phyloP scores from a whole-genome alignment of 2,797 vertebrate species.

The Esox masquinongy region DNA sequence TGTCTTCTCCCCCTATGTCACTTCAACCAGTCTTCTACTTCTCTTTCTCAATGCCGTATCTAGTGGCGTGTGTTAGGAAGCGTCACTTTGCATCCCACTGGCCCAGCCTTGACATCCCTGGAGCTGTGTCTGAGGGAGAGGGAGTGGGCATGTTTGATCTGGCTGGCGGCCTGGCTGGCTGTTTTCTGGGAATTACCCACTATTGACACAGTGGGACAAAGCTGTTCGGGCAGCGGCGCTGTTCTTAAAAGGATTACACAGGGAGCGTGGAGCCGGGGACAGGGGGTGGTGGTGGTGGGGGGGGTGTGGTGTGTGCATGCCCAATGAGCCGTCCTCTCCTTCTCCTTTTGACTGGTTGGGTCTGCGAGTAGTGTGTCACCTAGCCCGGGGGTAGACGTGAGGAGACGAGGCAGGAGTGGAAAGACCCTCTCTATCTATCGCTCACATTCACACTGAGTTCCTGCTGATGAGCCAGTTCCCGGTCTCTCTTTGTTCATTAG shows the following conservation, averaged over 20 bases:
- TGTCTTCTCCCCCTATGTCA: neutral
- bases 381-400: conserved; percentile 41
- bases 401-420: conserved; percentile 24
- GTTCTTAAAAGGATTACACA: conserved; percentile 73
- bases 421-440: neutral
- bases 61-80: conserved; percentile 35
- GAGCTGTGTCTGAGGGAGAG: conserved; percentile 31
- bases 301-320: conserved; percentile 44
- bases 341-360: conserved; percentile 29
- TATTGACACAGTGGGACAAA: conserved; percentile 68
- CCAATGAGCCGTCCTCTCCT: conserved; percentile 41
- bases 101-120: conserved; percentile 29
- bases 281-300: conserved; percentile 36
- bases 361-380: conserved; percentile 40
- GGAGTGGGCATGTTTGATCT: conserved; percentile 25
- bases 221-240: conserved; percentile 46
- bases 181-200: conserved; percentile 64
- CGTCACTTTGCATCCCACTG: neutral
- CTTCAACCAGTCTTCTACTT: conserved; percentile 13
- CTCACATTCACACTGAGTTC: neutral
- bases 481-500: conserved; percentile 26
- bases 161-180: conserved; percentile 35
- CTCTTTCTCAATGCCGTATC: conserved; percentile 26
- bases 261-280: conserved; percentile 50
- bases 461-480: neutral